Evolutionary conservation across 2,888 invertebrate genomes (phyloP), one percentile per base, ranked within the genome.

Genomic region (Merodon equestris): DNA sequence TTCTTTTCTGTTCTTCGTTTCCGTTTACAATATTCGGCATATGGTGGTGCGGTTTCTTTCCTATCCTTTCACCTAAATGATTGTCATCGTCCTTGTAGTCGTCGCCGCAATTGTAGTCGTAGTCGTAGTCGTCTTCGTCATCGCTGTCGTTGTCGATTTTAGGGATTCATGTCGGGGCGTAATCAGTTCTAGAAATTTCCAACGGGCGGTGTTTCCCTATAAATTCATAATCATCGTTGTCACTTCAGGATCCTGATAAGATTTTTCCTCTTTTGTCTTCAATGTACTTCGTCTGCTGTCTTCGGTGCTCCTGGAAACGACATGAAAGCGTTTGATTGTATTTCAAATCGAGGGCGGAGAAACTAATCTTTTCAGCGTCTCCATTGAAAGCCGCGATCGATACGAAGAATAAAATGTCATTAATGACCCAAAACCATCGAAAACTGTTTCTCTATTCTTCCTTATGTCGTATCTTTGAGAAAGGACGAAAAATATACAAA

Each of bases 161-260:
- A 27, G 2, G 27, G 27, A 34, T 70, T 61, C 54, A 34, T 56
- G 71, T 56, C 34, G 42, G 13, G 12, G 51, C 48, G 47, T 15
- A 53, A 47, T 45, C 63, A 70, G 53, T 57, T 64, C 14, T 9
- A 12, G 40, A 57, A 67, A 67, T 36, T 44, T 63, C 58, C 58
- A 40, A 14, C 42, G 45, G 50, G 56, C 38, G n/a, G 44, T 12
- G 40, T 38, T 66, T 45, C 1, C 36, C 13, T 60, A 71, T 60
- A 56, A 60, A 56, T 64, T 76, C 50, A 45, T 71, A 76, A 71
- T 71, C 64, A 60, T 70, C 54, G 19, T 51, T 48, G 40, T 40
- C 36, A 34, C 7, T 47, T 48, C 27, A 13, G 50, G 54, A 19
- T 42, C 9, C 9, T 17, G 64, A 40, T 51, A 36, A 27, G 27